These are phyloP conservation scores for Dendroctonus valens DNA, from an alignment of 1,140 invertebrate genomes.

Conservation along the genomic window DNA sequence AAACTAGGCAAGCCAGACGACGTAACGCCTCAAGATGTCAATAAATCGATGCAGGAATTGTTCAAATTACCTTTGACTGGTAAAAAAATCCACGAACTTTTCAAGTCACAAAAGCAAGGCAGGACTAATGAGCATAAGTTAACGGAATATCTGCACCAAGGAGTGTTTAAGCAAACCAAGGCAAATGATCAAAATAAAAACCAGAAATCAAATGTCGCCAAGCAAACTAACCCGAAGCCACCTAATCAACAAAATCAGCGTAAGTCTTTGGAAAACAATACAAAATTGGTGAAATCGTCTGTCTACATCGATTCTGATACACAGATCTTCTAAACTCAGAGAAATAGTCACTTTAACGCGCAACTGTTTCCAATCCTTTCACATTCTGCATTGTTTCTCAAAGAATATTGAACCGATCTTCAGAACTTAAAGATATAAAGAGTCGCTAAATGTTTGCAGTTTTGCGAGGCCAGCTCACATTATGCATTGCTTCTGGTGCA, in stretches of 20 bases:
- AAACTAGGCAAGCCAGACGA: conserved; percentile 12
- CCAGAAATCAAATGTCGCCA: conserved; percentile 5
- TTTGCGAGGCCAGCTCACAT: too few species aligned
- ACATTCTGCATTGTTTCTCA: too few species aligned
- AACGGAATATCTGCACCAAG: conserved; percentile 37
- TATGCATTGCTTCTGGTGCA: too few species aligned
- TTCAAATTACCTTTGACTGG: conserved; percentile 40
- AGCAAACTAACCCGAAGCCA: neutral
- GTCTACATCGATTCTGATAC: neutral
- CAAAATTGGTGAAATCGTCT: neutral
- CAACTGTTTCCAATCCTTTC: too few species aligned
- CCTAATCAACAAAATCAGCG: neutral
- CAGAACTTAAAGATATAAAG: too few species aligned
- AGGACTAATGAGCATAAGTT: conserved; percentile 33
- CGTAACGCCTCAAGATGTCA: conserved; percentile 33
- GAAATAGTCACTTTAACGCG: too few species aligned
- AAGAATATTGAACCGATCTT: too few species aligned
- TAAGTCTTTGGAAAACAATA: neutral
- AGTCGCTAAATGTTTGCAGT: too few species aligned
- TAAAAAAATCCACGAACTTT: conserved; percentile 40
- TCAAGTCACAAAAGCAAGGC: conserved; percentile 32
- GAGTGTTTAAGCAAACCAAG: conserved; percentile 8
- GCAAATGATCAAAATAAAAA: conserved; percentile 11
- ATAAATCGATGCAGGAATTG: conserved; percentile 29
- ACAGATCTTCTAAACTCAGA: neutral